Evolutionary conservation across 2,797 vertebrate species (phyloP), one percentile per base, ranked within the genome.

Genomic region (Cynodonichthys magdalenae): DNA sequence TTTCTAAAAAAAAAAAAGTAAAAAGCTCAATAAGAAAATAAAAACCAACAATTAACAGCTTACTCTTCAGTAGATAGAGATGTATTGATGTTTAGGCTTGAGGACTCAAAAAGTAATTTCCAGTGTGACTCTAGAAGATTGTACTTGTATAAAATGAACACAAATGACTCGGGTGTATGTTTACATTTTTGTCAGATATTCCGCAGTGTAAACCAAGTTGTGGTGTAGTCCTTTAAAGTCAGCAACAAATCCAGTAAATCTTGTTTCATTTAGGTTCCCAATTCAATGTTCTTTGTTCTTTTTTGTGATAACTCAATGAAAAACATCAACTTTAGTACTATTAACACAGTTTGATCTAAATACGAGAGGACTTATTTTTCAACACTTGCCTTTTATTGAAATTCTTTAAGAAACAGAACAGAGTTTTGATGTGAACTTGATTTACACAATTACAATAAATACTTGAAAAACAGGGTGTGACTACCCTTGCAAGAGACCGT

Each of bases 11-110:
- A 39, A 6, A 6, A 31, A 31, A 11, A n/a, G n/a, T n/a, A n/a
- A n/a, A 39, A 39, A 4, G 36, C 11, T 39, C 53, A 63, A 66
- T 73, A 63, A 46, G 45, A 72, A 74, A 66, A 27, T 51, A 31
- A 62, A 53, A 71, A 49, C 15, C 31, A 27, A 59, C 36, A 19
- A 19, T 48, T 17, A 63, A n/a, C 11, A 36, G 0, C 3, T 1
- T 8, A 31, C 45, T 54, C 41, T 51, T 44, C 24, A 24, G 24
- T 24, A 24, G 24, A 24, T 24, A 24, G 24, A 24, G 4, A 18
- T 11, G 0, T 45, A 27, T 45, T 47, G 24, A 48, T 59, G 9
- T 36, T 36, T 12, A 64, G 45, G 24, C 15, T 44, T 34, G 1
- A 59, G 18, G 50, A 51, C 41, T 74, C 1, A 3, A 3, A 31